These are phyloP conservation scores for Parotocinclus haroldoi DNA, from an alignment of 2,797 vertebrate genomes.

Conservation along the genomic window DNA sequence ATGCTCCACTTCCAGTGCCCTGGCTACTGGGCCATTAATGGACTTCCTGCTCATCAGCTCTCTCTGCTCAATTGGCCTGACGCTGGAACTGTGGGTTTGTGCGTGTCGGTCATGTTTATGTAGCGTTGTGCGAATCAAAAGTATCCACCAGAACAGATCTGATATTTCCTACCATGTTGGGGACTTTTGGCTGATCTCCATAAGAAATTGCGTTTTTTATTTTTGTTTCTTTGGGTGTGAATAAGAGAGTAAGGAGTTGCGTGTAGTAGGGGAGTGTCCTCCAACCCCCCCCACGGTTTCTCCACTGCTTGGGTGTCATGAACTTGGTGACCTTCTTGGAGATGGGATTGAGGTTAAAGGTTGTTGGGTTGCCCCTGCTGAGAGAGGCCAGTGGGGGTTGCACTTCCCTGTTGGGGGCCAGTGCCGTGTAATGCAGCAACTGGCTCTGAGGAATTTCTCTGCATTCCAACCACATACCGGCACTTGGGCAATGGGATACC, in stretches of 20 bases:
- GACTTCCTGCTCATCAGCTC: constrained; percentile 47
- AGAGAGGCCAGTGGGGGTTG: constrained; percentile 26
- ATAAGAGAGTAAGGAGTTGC: too few species aligned
- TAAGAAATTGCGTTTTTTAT: too few species aligned
- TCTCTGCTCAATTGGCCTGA: constrained; percentile 44
- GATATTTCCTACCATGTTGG: too few species aligned
- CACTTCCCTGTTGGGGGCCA: constrained; percentile 28
- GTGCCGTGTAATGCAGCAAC: constrained; percentile 24
- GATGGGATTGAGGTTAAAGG: background rate
- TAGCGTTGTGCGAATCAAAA: background rate
- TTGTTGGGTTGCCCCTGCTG: constrained; percentile 34
- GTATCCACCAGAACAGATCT: too few species aligned
- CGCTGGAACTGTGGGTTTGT: constrained; percentile 22
- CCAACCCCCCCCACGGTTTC: too few species aligned
- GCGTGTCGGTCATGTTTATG: background rate
- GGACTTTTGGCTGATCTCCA: background rate
- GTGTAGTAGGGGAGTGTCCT: too few species aligned
- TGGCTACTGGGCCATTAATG: constrained; percentile 42
- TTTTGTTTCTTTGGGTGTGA: too few species aligned
- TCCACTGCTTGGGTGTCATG: background rate
- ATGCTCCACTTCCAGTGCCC: constrained; percentile 44
- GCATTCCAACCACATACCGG: constrained; percentile 55
- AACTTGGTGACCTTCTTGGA: background rate
- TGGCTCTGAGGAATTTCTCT: constrained; percentile 48
- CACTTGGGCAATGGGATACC: constrained; percentile 34